phyloP scores from a whole-genome alignment of 2,113 vertebrate species.

The Cololabis saira region DNA sequence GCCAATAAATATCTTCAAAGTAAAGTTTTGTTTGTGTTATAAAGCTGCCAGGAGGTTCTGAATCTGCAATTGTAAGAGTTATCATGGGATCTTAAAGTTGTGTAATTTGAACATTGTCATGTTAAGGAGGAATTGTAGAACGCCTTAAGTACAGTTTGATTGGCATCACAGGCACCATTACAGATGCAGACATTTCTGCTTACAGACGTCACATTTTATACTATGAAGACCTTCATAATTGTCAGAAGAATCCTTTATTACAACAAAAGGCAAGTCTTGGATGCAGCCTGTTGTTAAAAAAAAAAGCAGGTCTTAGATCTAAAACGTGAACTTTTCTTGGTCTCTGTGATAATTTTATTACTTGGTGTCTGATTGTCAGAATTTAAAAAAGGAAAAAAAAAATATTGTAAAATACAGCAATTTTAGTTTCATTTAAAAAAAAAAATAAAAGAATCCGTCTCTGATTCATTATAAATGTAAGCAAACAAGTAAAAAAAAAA shows the following conservation, averaged over 20 bases:
- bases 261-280: constrained; percentile 7
- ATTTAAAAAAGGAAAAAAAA: constrained; percentile 13
- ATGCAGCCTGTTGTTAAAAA: constrained; percentile 42
- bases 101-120: constrained; percentile 5
- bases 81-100: constrained; percentile 11
- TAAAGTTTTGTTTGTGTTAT: neutral
- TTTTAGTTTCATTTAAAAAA: constrained; percentile 27
- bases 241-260: constrained; percentile 34
- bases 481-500: constrained; percentile 21
- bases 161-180: constrained; percentile 24
- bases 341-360: constrained; percentile 6
- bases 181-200: constrained; percentile 17
- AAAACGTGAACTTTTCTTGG: neutral
- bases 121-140: constrained; percentile 3
- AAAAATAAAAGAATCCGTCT: constrained; percentile 52
- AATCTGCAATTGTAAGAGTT: neutral
- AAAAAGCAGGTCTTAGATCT: constrained; percentile 9
- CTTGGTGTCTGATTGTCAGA: constrained; percentile 68
- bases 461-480: constrained; percentile 37
- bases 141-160: constrained; percentile 20
- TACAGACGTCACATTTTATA: constrained; percentile 18
- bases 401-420: constrained; percentile 23
- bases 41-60: constrained; percentile 1
- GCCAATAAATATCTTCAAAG: constrained; percentile 18
- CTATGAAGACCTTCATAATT: constrained; percentile 13